These are phyloP conservation scores for Caenorhabditis sinica DNA, from an alignment of 2,888 invertebrate species.

Conservation along the genomic window DNA sequence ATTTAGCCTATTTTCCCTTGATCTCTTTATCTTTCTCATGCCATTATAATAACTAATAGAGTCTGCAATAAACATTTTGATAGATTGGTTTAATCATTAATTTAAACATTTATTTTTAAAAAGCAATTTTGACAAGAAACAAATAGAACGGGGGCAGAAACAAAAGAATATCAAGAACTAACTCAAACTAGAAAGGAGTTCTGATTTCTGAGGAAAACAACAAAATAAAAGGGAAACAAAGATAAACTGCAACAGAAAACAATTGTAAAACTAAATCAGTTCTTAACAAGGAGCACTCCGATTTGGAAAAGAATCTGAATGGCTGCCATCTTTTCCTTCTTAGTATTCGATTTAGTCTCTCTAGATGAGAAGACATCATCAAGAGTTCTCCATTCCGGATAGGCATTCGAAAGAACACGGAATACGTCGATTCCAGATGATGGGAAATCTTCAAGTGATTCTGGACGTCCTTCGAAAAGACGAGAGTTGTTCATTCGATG, in stretches of 20 bases:
- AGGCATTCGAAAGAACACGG: conserved; percentile 63
- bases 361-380: conserved; percentile 53
- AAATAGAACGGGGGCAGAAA: neutral
- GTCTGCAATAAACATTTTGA: conserved; percentile 35
- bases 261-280: conserved; percentile 12
- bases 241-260: conserved; percentile 1
- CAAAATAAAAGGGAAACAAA: neutral
- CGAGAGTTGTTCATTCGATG: conserved; percentile 80
- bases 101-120: neutral
- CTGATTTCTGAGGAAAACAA: neutral
- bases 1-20: neutral
- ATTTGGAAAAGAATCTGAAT: conserved; percentile 59
- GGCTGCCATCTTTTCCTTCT: conserved; percentile 52
- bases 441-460: conserved; percentile 73
- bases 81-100: conserved; percentile 5
- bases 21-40: conserved; percentile 12
- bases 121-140: conserved; percentile 1
- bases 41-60: neutral
- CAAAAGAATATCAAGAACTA: neutral
- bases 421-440: conserved; percentile 60
- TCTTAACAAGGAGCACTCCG: conserved; percentile 64
- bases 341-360: conserved; percentile 29
- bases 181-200: neutral
- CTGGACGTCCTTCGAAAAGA: conserved; percentile 76
- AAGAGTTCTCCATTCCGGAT: conserved; percentile 77